Conservation (phyloP, 2,888 invertebrate genomes). For the Xanthorhoe spadicearia region DNA sequence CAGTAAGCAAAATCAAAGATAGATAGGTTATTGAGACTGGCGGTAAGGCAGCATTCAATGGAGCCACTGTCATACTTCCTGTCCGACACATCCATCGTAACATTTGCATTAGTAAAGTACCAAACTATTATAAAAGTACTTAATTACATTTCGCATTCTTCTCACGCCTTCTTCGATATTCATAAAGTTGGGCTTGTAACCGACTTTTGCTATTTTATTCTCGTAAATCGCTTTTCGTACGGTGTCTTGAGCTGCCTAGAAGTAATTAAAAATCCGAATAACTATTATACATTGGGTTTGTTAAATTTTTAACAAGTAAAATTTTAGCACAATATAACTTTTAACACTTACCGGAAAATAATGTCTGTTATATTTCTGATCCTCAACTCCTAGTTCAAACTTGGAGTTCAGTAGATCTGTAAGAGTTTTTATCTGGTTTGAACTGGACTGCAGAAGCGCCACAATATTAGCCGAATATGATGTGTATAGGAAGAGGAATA, state of each 20-base stretch:
- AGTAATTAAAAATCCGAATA: too few relatives aligned
- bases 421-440: constrained; percentile 86
- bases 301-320: not conserved
- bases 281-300: not conserved
- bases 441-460: constrained; percentile 88
- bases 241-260: constrained; percentile 77
- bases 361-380: constrained; percentile 86
- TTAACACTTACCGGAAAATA: constrained; percentile 85
- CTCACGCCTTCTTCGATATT: constrained; percentile 85
- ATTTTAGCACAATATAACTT: too few relatives aligned
- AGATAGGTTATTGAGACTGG: too few relatives aligned
- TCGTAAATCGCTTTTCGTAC: constrained; percentile 84
- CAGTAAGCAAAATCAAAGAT: too few relatives aligned
- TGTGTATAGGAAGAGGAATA: constrained; percentile 88
- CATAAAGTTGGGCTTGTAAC: constrained; percentile 83
- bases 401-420: constrained; percentile 87
- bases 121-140: too few relatives aligned
- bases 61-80: too few relatives aligned
- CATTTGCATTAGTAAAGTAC: too few relatives aligned
- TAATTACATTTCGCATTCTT: constrained; percentile 75
- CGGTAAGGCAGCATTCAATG: too few relatives aligned
- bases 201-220: constrained; percentile 85
- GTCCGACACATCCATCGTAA: too few relatives aligned
- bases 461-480: constrained; percentile 91
- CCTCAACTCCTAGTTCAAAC: constrained; percentile 87